Percentiles rank a stretch among this genome's conserved stretches.
These are phyloP conservation scores for Lamprotornis superbus DNA, from an alignment of 2,113 vertebrate genomes.

Conservation along the genomic window DNA sequence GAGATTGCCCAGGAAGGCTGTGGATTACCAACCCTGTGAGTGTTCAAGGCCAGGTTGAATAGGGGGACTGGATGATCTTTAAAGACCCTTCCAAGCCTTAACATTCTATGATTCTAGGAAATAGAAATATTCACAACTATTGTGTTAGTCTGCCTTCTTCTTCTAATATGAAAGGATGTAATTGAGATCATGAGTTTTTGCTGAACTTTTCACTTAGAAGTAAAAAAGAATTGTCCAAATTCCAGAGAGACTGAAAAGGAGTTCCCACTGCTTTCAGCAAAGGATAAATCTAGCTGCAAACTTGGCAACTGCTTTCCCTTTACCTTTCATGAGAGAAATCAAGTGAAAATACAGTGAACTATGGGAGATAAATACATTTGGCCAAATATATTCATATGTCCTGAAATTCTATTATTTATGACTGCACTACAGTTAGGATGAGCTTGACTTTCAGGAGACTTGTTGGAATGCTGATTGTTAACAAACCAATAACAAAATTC, in stretches of 20 bases:
- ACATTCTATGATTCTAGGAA: not conserved
- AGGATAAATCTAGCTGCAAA: not conserved
- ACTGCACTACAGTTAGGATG: not conserved
- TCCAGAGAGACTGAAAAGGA: not conserved
- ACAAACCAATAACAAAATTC: not conserved
- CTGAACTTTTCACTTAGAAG: not conserved
- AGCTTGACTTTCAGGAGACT: not conserved
- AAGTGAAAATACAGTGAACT: not conserved
- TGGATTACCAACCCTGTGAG: fast-evolving
- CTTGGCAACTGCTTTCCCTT: not conserved
- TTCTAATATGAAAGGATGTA: not conserved
- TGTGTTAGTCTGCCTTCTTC: not conserved
- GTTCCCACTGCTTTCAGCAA: not conserved
- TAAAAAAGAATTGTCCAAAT: not conserved
- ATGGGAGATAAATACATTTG: not conserved
- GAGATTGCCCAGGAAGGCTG: not conserved
- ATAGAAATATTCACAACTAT: not conserved
- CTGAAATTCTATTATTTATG: not conserved
- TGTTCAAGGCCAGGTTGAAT: not conserved
- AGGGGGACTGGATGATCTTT: too few relatives aligned
- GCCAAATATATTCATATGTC: not conserved
- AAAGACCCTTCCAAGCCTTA: not conserved
- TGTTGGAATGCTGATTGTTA: not conserved
- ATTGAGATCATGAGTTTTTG: not conserved
- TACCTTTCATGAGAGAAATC: not conserved